Percentiles rank a stretch among this genome's conserved stretches.
Evolutionary conservation across 2,113 vertebrate species (phyloP).

Genomic region (Arizona elegans): DNA sequence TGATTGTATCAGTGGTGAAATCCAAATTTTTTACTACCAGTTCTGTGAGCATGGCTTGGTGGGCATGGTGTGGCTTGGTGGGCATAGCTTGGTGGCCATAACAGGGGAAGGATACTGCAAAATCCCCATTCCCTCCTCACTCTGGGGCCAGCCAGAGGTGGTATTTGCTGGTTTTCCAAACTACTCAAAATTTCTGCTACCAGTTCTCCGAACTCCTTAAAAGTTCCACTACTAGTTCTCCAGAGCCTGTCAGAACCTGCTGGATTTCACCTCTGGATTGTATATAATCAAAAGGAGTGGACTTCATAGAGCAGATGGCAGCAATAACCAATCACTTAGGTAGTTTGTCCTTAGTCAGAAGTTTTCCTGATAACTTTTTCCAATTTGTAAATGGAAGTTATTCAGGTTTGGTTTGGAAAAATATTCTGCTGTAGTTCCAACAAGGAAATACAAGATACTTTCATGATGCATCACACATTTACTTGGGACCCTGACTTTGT

Average conservation of each 20-base stretch:
- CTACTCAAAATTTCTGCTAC: too few species aligned
- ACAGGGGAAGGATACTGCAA: too few species aligned
- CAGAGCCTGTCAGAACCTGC: too few species aligned
- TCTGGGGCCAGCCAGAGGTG: too few species aligned
- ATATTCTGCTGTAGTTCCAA: not conserved
- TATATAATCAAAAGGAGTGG: not conserved
- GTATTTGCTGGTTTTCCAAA: too few species aligned
- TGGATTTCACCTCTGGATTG: not conserved
- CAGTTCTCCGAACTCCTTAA: too few species aligned
- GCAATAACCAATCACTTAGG: not conserved
- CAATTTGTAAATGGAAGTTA: not conserved
- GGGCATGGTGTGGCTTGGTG: too few species aligned
- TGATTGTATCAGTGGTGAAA: not conserved
- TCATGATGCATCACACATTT: not conserved
- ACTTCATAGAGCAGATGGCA: not conserved
- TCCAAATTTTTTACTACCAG: too few species aligned
- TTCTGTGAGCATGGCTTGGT: too few species aligned
- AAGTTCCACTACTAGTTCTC: too few species aligned
- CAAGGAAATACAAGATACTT: not conserved
- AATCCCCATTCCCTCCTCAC: too few species aligned
- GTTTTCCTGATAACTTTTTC: not conserved
- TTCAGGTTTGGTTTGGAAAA: not conserved
- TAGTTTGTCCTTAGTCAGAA: not conserved
- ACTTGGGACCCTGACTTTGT: not conserved
- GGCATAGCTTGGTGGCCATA: too few species aligned